Evolutionary conservation across 2,888 invertebrate species (phyloP).

Genomic region (Drosophila flavopinicola): DNA sequence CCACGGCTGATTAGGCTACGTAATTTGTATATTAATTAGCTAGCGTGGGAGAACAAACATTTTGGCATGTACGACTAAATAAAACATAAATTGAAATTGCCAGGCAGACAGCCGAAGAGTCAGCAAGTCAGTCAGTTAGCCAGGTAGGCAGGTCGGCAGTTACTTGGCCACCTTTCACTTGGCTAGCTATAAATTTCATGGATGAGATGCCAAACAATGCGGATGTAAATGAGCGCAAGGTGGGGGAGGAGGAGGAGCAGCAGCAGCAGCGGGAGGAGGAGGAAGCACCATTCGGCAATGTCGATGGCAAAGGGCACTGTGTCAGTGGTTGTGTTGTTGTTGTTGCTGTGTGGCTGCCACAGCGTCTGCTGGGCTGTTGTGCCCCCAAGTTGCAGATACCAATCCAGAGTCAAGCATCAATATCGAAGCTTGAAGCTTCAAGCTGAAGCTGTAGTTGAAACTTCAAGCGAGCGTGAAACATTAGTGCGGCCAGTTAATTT

Average conservation of each 20-base stretch:
- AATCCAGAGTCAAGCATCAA: conserved; percentile 42
- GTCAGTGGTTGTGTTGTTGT: conserved; percentile 53
- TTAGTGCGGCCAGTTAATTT: conserved; percentile 74
- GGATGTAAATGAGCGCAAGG: conserved; percentile 71
- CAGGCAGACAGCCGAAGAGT: background rate
- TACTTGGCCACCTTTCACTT: conserved; percentile 62
- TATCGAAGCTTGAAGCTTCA: conserved; percentile 20
- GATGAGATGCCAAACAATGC: conserved; percentile 66
- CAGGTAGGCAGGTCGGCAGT: conserved; percentile 1
- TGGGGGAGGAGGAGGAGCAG: conserved; percentile 1
- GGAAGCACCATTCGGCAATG: conserved; percentile 31
- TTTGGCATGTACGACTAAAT: conserved; percentile 36
- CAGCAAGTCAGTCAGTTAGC: conserved; percentile 5
- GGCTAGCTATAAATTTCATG: conserved; percentile 58
- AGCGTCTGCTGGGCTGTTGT: conserved; percentile 25
- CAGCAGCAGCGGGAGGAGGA: background rate
- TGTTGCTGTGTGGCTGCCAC: conserved; percentile 34
- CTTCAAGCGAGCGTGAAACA: conserved; percentile 72
- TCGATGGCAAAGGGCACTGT: conserved; percentile 75
- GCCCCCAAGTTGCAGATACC: conserved; percentile 47
- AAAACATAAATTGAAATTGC: conserved; percentile 57
- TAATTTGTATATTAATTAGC: conserved; percentile 72
- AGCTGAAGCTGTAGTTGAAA: background rate
- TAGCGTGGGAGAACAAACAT: conserved; percentile 56
- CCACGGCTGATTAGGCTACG: conserved; percentile 56